Base-by-base conservation (phyloP, 2,113 vertebrate species). In the Corydoras sp. region DNA sequence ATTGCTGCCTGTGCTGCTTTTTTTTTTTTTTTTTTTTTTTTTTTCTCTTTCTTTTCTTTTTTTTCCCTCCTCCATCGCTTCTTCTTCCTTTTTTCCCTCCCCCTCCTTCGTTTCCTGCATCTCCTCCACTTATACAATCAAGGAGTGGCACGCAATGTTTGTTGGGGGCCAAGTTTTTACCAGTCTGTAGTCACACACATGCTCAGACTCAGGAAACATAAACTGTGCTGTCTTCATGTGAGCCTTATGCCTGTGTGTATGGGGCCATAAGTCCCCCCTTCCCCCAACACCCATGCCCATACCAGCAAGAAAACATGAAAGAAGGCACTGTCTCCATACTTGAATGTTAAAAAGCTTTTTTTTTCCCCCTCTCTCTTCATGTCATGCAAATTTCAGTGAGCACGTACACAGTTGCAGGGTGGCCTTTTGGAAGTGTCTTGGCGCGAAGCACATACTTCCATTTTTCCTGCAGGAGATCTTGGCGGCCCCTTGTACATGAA, bases 101-200 rank as follows among this genome's bases (percentile, higher is more conserved):
- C 15, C 53, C 53, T 14, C 55, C 56, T 54, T 58, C 43, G 10
- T 43, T 56, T 54, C 64, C 67, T 69, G 65, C 69, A 72, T 76
- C 69, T 76, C 43, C 60, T 50, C 79, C 72, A 77, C 83, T 55
- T 86, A 87, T 83, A 87, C 88, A 90, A 89, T 90, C 89, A 88
- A 88, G 88, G 84, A 89, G 89, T 86, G 88, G 88, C 88, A 87
- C 74, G 83, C 88, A 86, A 86, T 82, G 86, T 87, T 88, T 82
- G 85, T 88, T 85, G 71, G 83, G 58, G 69, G 84, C 86, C 85
- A 83, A 77, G 84, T 82, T 69, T 24, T 83, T 89, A 84, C 86
- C 80, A 83, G 83, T 88, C 76, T 76, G 83, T 74, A 80, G 81
- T 62, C 83, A 82, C 80, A 79, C 77, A 77, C 32, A 31, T 50